phyloP scores from a whole-genome alignment of 2,113 vertebrate species.

The Centropus unirufus region DNA sequence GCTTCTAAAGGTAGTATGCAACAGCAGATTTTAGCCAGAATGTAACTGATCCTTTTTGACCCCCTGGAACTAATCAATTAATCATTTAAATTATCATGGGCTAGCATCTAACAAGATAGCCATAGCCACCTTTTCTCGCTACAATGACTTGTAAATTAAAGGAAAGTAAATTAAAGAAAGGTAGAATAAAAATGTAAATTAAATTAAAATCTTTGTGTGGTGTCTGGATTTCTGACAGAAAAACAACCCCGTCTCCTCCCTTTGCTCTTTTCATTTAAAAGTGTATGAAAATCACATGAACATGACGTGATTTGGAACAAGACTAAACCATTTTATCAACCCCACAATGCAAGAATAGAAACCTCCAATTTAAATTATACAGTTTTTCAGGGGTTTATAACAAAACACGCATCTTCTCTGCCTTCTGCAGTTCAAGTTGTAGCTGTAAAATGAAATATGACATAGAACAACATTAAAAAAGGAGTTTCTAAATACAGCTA shows the following conservation, averaged over 20 bases:
- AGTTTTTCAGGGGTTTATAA: background rate
- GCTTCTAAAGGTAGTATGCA: background rate
- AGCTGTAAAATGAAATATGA: background rate
- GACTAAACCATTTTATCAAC: background rate
- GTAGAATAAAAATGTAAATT: background rate
- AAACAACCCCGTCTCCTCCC: background rate
- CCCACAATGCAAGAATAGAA: background rate
- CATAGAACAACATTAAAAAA: background rate
- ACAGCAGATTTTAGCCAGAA: background rate
- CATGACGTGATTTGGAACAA: background rate
- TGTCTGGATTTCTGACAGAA: background rate
- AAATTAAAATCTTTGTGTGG: background rate
- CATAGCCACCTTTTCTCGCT: background rate
- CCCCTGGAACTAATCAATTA: background rate
- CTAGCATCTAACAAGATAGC: background rate
- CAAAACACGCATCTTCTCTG: background rate
- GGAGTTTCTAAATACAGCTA: background rate
- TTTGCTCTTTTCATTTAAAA: background rate
- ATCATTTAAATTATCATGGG: background rate
- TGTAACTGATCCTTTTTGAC: background rate
- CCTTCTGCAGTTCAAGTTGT: background rate
- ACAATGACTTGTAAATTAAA: background rate
- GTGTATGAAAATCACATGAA: background rate
- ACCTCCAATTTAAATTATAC: background rate
- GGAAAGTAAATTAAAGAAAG: background rate